phyloP scores from a whole-genome alignment of 2,888 invertebrate genomes.

The Drosophila paramelanica region DNA sequence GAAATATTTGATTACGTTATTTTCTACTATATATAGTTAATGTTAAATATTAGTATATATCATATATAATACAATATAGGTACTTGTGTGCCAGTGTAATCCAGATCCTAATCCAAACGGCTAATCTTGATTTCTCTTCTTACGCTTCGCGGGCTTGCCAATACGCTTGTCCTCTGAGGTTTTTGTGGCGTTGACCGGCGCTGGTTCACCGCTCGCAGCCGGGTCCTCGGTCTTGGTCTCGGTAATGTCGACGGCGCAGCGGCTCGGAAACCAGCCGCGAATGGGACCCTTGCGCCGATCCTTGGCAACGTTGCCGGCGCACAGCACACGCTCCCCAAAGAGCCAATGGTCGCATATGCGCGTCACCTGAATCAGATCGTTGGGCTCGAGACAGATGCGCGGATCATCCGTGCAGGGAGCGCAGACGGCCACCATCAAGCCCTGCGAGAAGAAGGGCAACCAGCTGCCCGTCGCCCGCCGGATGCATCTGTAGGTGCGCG shows the following conservation, averaged over 20 bases:
- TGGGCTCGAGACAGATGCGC: conserved; percentile 89
- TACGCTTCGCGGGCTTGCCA: background rate
- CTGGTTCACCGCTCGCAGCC: background rate
- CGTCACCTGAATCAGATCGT: conserved; percentile 92
- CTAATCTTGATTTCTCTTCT: background rate
- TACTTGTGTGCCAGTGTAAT: background rate
- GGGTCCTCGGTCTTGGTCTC: conserved; percentile 46
- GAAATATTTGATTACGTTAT: too few species aligned
- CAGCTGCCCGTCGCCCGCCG: conserved; percentile 90
- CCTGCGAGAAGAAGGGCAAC: conserved; percentile 90
- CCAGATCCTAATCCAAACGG: background rate
- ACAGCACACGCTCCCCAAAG: conserved; percentile 89
- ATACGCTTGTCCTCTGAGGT: background rate
- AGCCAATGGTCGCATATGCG: conserved; percentile 95
- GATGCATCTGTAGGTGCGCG: conserved; percentile 89
- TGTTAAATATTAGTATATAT: too few species aligned
- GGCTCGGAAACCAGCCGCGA: conserved; percentile 96
- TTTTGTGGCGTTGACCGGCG: background rate
- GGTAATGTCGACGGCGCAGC: conserved; percentile 88
- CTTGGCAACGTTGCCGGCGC: background rate
- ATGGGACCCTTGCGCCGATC: conserved; percentile 68
- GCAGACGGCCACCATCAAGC: conserved; percentile 88
- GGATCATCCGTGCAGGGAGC: conserved; percentile 95
- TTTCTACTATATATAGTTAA: too few species aligned
- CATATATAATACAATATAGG: too few species aligned